Evolutionary conservation across 2,113 vertebrate species (phyloP), one percentile per base, ranked within the genome.

Genomic region (Bubo bubo): DNA sequence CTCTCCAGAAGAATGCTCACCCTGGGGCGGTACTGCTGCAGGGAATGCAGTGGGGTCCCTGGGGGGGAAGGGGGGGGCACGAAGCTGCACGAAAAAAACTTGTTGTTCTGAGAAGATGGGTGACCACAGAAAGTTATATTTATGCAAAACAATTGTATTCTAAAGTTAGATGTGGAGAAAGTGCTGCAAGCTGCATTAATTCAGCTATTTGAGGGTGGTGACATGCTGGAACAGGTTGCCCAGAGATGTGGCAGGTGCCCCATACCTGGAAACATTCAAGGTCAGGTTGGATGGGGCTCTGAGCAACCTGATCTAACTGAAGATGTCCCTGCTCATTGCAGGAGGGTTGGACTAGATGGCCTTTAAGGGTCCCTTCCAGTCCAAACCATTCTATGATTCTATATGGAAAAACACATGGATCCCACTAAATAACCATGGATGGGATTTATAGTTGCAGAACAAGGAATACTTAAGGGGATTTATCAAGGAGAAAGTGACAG

Each of bases 401-500:
- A 12, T 41, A 64, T 24, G 19, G 28, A 64, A 93, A 74, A 82
- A 34, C 17, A 63, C 26, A 12, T 45, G 37, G 17, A 86, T 83
- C 21, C 20, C 47, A 73, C 63, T 73, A 91, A 86, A 90, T 66
- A 86, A 62, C 39, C 34, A 50, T 45, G 62, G 67, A 81, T 64
- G 45, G 62, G 24, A 87, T 93, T 95, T 73, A 83, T 75, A 92
- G 53, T 50, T 27, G 19, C 76, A 89, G 52, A 88, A 91, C 52
- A 91, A 64, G 53, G 50, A 95, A 86, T 4, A 63, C 56, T 62
- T 80, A 70, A 88, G 37, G 63, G 62, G 30, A 81, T 77, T 75
- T 93, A 49, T 12, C 63, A 92, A 82, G 34, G 16, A 55, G 45
- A 74, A 95, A 70, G 30, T 95, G 95, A 86, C 79, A 88, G 89